Evolutionary conservation across 2,797 vertebrate genomes (phyloP).

Genomic region (Hylomyscus alleni): DNA sequence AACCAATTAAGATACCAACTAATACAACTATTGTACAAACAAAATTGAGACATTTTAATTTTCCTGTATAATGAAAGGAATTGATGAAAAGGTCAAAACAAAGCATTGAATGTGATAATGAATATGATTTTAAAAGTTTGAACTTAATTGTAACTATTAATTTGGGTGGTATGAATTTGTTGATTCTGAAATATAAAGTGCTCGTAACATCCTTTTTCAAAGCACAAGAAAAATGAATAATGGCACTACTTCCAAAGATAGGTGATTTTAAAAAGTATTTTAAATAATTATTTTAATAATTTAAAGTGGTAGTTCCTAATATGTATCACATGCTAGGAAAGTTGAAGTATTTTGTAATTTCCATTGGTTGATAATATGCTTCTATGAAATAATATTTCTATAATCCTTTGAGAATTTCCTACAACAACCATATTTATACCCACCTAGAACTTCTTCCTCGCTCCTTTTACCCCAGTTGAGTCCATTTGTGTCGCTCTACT

Average conservation of each 20-base stretch:
- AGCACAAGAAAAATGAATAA: background rate
- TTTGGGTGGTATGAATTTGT: background rate
- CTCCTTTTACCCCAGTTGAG: too few species aligned
- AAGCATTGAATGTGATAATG: background rate
- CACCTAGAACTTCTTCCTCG: background rate
- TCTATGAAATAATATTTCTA: background rate
- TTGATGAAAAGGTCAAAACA: background rate
- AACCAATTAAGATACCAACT: background rate
- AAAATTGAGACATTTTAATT: background rate
- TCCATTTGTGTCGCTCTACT: background rate
- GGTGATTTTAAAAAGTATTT: background rate
- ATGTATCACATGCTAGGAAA: background rate
- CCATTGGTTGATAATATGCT: background rate
- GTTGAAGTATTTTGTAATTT: slow-evolving; percentile 4
- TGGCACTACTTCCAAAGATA: background rate
- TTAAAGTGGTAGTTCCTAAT: background rate
- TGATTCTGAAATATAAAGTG: background rate
- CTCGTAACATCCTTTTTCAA: background rate
- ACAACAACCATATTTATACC: too few species aligned
- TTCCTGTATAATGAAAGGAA: background rate
- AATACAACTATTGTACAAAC: background rate
- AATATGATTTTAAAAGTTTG: background rate
- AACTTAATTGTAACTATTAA: background rate
- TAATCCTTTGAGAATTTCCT: background rate
- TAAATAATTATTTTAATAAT: background rate